These are phyloP conservation scores for Leguminivora glycinivorella DNA, from an alignment of 1,140 invertebrate species.

Conservation along the genomic window DNA sequence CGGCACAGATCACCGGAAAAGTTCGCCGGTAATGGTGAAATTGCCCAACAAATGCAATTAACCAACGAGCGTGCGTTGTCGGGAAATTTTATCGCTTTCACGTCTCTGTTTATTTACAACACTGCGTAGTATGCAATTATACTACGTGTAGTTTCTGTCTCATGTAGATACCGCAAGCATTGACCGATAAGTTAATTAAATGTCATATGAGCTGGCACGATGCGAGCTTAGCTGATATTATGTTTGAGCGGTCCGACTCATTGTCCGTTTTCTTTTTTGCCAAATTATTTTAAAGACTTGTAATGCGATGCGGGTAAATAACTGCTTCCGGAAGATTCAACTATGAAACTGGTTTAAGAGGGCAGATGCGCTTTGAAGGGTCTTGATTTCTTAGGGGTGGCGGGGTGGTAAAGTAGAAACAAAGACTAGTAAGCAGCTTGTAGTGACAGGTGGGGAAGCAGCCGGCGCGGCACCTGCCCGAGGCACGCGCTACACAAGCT, in stretches of 20 bases:
- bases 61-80: constrained; percentile 32
- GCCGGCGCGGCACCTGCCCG: constrained; percentile 69
- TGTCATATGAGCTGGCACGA: constrained; percentile 9
- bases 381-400: constrained; percentile 25
- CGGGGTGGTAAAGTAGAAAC: constrained; percentile 30
- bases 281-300: neutral
- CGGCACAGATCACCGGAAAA: constrained; percentile 33
- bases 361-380: constrained; percentile 3
- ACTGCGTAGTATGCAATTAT: constrained; percentile 32
- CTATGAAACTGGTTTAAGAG: constrained; percentile 15
- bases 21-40: constrained; percentile 41
- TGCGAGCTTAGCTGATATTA: neutral
- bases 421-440: constrained; percentile 61
- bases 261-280: neutral
- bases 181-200: constrained; percentile 29
- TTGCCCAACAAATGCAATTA: constrained; percentile 48
- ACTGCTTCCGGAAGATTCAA: neutral
- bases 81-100: constrained; percentile 53
- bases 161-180: constrained; percentile 16
- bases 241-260: neutral
- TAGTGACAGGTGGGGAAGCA: constrained; percentile 68
- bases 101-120: constrained; percentile 42
- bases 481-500: constrained; percentile 71
- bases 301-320: neutral
- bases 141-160: constrained; percentile 3